Evolutionary conservation across 2,113 vertebrate genomes (phyloP), one percentile per base, ranked within the genome.

Genomic region (Solea solea): DNA sequence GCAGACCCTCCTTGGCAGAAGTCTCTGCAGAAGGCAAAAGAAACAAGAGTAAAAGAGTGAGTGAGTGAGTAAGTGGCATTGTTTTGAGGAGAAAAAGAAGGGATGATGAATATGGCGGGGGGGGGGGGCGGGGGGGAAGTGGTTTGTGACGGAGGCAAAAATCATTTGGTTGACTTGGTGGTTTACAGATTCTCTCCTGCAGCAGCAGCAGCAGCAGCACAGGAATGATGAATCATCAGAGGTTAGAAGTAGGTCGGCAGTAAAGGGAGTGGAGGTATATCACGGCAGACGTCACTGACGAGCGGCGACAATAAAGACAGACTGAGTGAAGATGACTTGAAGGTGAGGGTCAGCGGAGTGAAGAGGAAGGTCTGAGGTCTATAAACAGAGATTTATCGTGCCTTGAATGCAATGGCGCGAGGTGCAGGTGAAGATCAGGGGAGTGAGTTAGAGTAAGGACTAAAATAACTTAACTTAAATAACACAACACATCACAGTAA

Each of bases 1-100:
- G 92, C 85, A 97, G 86, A 69, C 96, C 96, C 88, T 97, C 96
- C 90, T 97, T 97, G 73, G 96, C 96, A 7, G 96, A 97, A 49
- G 96, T 97, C 92, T 97, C 96, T 97, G 79, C 7, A 80, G 58
- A 46, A 51, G 34, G 34, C 34, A 34, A 34, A 34, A 34, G 5
- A 34, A 34, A 2, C 0, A 34, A 34, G 34, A 34, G 34, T 28
- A 21, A 12, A 21, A 5, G 27, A 58, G 34, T 25, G 41, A 54
- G 51, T 42, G 54, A 56, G 67, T 48, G 39, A 48, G 27, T 13
- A 12, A 48, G 45, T 9, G 5, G 34, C 34, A 34, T 34, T 34
- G 34, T 4, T 34, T 34, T 34, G 34, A 4, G 34, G 34, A 34
- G 34, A 34, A 34, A 34, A 34, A 4, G 34, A 6, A 34, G 51